Percentiles rank a stretch among this genome's conserved stretches.
Conservation (phyloP, 2,797 vertebrate genomes). For the Australoheros facetus region DNA sequence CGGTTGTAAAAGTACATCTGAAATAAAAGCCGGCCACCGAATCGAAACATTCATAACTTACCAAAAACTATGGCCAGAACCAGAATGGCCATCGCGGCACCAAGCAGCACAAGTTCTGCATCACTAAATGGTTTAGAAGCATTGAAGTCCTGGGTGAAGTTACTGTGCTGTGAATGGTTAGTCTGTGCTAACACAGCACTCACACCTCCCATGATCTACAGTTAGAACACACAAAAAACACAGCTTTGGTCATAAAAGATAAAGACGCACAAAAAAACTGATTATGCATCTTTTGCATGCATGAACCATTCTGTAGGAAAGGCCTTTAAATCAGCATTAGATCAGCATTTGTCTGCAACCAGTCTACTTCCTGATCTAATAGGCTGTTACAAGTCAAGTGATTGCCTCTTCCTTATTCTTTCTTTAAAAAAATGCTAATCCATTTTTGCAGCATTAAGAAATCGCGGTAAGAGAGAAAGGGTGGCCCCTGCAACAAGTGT, state of each 20-base stretch:
- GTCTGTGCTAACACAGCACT: conserved; percentile 12
- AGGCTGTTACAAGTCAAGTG: too few species aligned
- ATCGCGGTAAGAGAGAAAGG: not conserved
- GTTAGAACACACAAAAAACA: conserved; percentile 32
- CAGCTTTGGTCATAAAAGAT: not conserved
- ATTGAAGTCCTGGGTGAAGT: conserved; percentile 14
- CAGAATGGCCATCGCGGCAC: conserved; percentile 88
- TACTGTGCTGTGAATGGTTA: conserved; percentile 57
- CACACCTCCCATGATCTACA: conserved; percentile 71
- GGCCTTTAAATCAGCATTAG: not conserved
- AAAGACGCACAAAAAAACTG: not conserved
- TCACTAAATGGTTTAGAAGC: conserved; percentile 69
- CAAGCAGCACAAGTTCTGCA: conserved; percentile 84
- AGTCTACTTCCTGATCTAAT: not conserved
- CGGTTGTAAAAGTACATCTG: not conserved
- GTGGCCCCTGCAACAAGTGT: not conserved
- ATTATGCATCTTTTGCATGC: not conserved
- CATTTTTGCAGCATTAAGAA: not conserved
- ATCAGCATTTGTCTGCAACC: not conserved
- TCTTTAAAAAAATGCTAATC: not conserved
- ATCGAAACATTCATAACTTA: conserved; percentile 32
- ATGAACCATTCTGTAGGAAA: not conserved
- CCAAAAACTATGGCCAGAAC: conserved; percentile 92
- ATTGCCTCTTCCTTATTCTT: not conserved
- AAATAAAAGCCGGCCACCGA: not conserved